Base-by-base conservation (phyloP, 2,888 invertebrate species). In the Autographa gamma region DNA sequence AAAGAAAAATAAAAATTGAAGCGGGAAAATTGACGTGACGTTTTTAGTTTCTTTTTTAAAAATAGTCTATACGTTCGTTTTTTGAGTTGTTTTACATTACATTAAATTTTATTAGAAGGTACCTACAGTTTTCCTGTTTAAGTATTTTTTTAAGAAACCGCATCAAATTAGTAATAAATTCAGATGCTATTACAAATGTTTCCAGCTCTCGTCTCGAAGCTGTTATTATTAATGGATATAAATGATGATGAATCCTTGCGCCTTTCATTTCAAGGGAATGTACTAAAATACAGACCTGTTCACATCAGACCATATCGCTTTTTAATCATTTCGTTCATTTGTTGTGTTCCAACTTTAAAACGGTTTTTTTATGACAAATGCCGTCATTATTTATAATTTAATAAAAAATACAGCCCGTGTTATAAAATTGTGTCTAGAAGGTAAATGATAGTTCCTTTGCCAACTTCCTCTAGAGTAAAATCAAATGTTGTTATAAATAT, bases 401-500 rank as follows among this genome's bases (percentile, higher is more conserved):
- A 25, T 1, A 25, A 41, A 41, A 41, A 41, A 41, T 2, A 13
- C 13, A 41, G 13, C 11, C 2, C 13, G 13, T 13, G 13, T 41
- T 41, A 41, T 11, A 13, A 4, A 13, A 13, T 41, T 41, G 4
- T 13, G 13, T 41, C 41, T 41, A 41, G 41, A 41, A 41, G 41
- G 13, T 41, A 41, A 25, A 25, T n/a, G n/a, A 48, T 48, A 48
- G 19, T 25, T 56, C 19, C 25, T 56, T 25, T 56, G 14, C 54
- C 19, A 13, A 25, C 19, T 56, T 56, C 25, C 19, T 56, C 25
- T 25, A 56, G n/a, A 25, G 19, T 25, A 56, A 56, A 56, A 13
- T 25, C 25, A 13, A 19, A 66, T 19, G 34, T 61, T 52, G 48
- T 66, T 56, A 38, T 56, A 31, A 14, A 62, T 34, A 25, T 66